Conservation (phyloP, 2,888 invertebrate species). For the Altica lythri region DNA sequence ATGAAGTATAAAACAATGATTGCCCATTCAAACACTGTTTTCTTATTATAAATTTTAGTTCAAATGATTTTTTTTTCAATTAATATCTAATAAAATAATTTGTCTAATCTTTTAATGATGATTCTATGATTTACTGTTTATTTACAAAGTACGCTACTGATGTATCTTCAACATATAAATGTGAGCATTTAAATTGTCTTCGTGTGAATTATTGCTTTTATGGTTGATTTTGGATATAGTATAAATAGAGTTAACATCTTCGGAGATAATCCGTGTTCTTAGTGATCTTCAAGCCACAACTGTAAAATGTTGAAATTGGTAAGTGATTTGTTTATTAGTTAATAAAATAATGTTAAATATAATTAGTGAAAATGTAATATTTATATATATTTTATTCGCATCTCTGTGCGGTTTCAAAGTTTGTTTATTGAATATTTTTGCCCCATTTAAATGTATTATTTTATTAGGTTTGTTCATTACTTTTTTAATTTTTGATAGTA, state of each 20-base stretch:
- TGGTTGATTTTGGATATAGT: conserved; percentile 11
- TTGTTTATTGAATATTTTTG: neutral
- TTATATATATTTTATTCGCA: too few relatives aligned
- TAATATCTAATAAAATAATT: neutral
- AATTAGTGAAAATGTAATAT: neutral
- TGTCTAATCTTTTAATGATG: neutral
- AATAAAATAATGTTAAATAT: neutral
- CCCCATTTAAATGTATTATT: neutral
- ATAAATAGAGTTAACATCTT: conserved; percentile 15
- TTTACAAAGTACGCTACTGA: conserved; percentile 10
- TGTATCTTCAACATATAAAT: conserved; percentile 2
- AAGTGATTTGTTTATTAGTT: conserved; percentile 8
- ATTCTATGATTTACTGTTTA: neutral
- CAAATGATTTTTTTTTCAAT: neutral
- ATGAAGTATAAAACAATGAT: neutral
- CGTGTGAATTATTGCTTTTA: conserved; percentile 13
- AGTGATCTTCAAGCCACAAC: conserved; percentile 6
- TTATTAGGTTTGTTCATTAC: neutral
- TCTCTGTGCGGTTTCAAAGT: too few relatives aligned
- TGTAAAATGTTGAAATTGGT: conserved; percentile 31
- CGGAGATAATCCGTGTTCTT: conserved; percentile 10
- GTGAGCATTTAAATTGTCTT: conserved; percentile 21
- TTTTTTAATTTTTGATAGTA: neutral
- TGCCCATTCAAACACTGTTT: too few relatives aligned
- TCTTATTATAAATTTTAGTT: too few relatives aligned